phyloP scores from a whole-genome alignment of 1,140 invertebrate genomes.

The Trichonephila inaurata region DNA sequence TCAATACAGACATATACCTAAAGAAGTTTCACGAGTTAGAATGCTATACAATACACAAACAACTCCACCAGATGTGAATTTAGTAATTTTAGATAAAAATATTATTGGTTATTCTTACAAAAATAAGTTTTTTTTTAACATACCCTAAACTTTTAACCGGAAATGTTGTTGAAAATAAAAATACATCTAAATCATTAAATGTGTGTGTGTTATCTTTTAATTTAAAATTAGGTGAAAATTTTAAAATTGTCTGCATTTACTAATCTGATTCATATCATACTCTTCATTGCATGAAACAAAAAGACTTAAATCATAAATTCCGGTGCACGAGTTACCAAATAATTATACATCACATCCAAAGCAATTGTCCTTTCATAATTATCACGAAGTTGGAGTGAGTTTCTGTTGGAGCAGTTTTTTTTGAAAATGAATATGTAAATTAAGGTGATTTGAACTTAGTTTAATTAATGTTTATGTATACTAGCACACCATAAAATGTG shows the following conservation, averaged over 20 bases:
- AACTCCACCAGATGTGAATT: background rate
- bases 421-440: background rate
- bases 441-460: slow-evolving; percentile 13
- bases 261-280: background rate
- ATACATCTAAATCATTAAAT: background rate
- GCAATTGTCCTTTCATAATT: background rate
- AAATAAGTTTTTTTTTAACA: slow-evolving; percentile 21
- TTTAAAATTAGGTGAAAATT: background rate
- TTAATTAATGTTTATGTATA: background rate
- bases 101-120: slow-evolving; percentile 55
- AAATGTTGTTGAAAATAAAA: background rate
- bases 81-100: slow-evolving; percentile 4
- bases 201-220: background rate
- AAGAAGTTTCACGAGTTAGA: background rate
- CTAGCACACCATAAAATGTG: slow-evolving; percentile 57
- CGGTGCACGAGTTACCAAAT: background rate
- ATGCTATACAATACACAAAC: background rate
- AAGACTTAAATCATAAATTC: background rate
- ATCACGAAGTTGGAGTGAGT: background rate
- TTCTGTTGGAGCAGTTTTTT: background rate
- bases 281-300: slow-evolving; percentile 15
- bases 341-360: background rate
- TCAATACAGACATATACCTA: background rate
- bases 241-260: background rate
- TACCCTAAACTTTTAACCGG: background rate